Evolutionary conservation across 2,797 vertebrate genomes (phyloP).

Genomic region (Thalassophryne amazonica): DNA sequence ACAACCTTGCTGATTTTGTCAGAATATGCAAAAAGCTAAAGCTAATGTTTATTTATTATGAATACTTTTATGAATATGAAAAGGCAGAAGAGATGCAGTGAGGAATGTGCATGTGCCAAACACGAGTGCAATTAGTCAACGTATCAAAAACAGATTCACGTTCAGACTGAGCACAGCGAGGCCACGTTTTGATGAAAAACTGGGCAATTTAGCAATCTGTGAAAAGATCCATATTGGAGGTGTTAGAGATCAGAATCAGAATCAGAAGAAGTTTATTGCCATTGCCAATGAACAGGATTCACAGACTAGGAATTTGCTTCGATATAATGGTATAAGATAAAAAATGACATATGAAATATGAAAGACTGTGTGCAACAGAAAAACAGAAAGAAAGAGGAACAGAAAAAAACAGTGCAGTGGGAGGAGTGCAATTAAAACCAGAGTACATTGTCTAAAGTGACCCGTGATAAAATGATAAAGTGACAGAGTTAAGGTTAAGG

Average conservation of each 20-base stretch:
- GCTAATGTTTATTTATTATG: constrained; percentile 63
- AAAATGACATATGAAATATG: too few relatives aligned
- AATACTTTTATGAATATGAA: constrained; percentile 32
- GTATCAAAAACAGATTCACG: constrained; percentile 46
- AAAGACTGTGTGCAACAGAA: too few relatives aligned
- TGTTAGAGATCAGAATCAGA: constrained; percentile 34
- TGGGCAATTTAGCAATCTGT: constrained; percentile 2
- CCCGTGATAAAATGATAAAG: too few relatives aligned
- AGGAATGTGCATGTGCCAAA: constrained; percentile 32
- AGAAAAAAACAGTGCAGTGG: too few relatives aligned
- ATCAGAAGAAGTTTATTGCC: too few relatives aligned
- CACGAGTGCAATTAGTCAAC: constrained; percentile 49
- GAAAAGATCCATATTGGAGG: constrained; percentile 22
- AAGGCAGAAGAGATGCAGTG: constrained; percentile 13
- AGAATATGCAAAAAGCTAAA: constrained; percentile 48
- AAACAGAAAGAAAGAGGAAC: too few relatives aligned
- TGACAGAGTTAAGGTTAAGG: too few relatives aligned
- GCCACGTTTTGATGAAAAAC: neutral
- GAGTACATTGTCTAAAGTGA: too few relatives aligned
- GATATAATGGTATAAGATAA: too few relatives aligned
- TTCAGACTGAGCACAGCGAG: constrained; percentile 1
- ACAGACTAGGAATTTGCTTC: too few relatives aligned
- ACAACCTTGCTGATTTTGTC: constrained; percentile 30
- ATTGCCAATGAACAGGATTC: too few relatives aligned
- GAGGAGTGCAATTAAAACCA: too few relatives aligned